Percentiles rank a stretch among this genome's conserved stretches.
These are phyloP conservation scores for Chiridota heheva DNA, from an alignment of 35 echinoderm and acorn worm genomes.

Conservation along the genomic window DNA sequence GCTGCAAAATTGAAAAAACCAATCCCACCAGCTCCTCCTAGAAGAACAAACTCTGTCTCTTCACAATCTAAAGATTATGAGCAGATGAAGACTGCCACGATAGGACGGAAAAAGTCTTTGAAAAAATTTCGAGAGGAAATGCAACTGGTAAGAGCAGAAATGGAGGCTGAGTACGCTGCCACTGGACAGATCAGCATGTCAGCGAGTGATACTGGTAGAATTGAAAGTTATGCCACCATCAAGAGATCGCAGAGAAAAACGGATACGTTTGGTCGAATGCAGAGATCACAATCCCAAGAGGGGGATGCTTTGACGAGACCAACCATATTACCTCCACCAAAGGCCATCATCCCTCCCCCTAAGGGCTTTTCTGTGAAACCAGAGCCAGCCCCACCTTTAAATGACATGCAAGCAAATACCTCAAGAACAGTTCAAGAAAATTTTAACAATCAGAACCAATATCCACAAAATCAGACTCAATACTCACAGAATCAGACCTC, in stretches of 20 bases:
- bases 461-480: too few relatives aligned
- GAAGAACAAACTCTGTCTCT: conserved; percentile 69
- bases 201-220: conserved; percentile 54
- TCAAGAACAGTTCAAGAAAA: too few relatives aligned
- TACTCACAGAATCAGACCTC: too few relatives aligned
- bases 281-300: conserved; percentile 79
- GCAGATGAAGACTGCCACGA: conserved; percentile 82
- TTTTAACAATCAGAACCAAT: too few relatives aligned
- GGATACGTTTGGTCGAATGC: conserved; percentile 48
- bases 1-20: conserved; percentile 57
- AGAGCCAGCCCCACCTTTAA: too few relatives aligned
- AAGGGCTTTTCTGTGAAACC: background rate
- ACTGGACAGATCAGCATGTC: conserved; percentile 26
- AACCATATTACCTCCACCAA: conserved; percentile 40
- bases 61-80: conserved; percentile 52
- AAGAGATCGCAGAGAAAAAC: conserved; percentile 74
- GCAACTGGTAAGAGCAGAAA: conserved; percentile 53
- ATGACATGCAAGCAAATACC: too few relatives aligned
- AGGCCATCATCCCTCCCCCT: background rate
- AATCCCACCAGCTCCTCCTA: conserved; percentile 78
- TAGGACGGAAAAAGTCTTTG: conserved; percentile 89
- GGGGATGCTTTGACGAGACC: conserved; percentile 54
- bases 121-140: conserved; percentile 87
- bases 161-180: conserved; percentile 68
- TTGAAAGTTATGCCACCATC: conserved; percentile 91